Percentiles rank a stretch among this genome's conserved stretches.
phyloP scores from a whole-genome alignment of 2,888 invertebrate species.

The Camptogramma bilineatum region DNA sequence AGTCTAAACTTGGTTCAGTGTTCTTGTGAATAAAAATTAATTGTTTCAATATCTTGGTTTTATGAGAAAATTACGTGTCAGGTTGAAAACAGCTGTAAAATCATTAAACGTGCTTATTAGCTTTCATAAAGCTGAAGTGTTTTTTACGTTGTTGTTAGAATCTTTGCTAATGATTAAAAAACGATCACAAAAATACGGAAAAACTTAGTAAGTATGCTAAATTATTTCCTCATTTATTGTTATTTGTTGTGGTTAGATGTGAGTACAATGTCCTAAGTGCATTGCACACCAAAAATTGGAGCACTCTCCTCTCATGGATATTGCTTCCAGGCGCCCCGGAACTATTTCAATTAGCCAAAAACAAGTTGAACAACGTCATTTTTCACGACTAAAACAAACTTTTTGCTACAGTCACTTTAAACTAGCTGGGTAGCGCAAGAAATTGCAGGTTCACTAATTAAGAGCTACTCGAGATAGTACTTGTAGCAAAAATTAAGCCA shows the following conservation, averaged over 20 bases:
- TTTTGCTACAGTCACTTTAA: constrained; percentile 23
- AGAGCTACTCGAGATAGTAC: constrained; percentile 37
- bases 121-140: constrained; percentile 20
- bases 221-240: neutral
- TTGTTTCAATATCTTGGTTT: constrained; percentile 25
- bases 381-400: constrained; percentile 29
- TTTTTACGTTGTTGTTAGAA: constrained; percentile 7
- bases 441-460: constrained; percentile 44
- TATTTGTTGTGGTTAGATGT: neutral
- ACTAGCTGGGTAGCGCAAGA: constrained; percentile 33
- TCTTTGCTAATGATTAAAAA: neutral
- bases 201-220: too few relatives aligned
- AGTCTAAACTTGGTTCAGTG: constrained; percentile 15
- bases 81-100: constrained; percentile 26
- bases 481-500: constrained; percentile 10
- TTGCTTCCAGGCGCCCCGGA: constrained; percentile 2
- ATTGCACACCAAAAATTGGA: neutral
- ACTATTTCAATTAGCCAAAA: constrained; percentile 22
- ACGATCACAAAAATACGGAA: neutral
- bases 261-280: neutral
- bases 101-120: constrained; percentile 24
- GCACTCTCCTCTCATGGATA: neutral
- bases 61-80: constrained; percentile 28
- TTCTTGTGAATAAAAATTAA: constrained; percentile 22
- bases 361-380: constrained; percentile 24